Conservation (phyloP, 2,797 vertebrate species). For the Brotula barbata region DNA sequence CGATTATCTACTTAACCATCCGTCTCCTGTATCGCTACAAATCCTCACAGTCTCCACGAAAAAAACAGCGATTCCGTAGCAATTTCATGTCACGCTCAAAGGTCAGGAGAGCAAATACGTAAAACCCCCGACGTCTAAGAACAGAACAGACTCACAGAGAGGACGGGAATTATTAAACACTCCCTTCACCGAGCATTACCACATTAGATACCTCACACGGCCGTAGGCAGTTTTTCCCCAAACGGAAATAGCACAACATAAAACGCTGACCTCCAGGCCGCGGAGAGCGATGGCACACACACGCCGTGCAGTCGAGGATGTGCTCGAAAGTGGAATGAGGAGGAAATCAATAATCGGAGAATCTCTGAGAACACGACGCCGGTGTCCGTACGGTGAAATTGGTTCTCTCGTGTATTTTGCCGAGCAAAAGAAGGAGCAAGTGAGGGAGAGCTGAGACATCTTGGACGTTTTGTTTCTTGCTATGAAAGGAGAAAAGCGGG, state of each 20-base stretch:
- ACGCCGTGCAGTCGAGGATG: conserved; percentile 29
- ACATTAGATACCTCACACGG: conserved; percentile 27
- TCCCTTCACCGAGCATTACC: conserved; percentile 14
- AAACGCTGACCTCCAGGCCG: conserved; percentile 56
- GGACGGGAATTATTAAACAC: conserved; percentile 6
- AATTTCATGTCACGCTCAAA: conserved; percentile 7
- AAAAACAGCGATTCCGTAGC: too few relatives aligned
- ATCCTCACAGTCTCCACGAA: too few relatives aligned
- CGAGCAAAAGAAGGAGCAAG: conserved; percentile 29
- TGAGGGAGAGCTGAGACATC: conserved; percentile 23
- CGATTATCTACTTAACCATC: too few relatives aligned
- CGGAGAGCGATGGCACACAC: conserved; percentile 53
- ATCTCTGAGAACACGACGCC: conserved; percentile 9
- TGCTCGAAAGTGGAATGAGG: conserved; percentile 28
- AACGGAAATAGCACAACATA: conserved; percentile 28
- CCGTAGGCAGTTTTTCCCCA: conserved; percentile 37
- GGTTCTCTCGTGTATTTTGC: conserved; percentile 22
- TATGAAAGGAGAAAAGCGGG: conserved; percentile 45
- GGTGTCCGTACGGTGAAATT: conserved; percentile 18
- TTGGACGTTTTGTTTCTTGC: conserved; percentile 32
- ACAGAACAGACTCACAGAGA: conserved; percentile 7
- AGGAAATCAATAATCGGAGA: conserved; percentile 43
- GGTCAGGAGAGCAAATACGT: conserved; percentile 7
- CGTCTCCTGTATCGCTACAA: too few relatives aligned
- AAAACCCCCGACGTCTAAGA: conserved; percentile 6